Evolutionary conservation across 1,140 invertebrate genomes (phyloP).

Genomic region (Diorhabda elongata): DNA sequence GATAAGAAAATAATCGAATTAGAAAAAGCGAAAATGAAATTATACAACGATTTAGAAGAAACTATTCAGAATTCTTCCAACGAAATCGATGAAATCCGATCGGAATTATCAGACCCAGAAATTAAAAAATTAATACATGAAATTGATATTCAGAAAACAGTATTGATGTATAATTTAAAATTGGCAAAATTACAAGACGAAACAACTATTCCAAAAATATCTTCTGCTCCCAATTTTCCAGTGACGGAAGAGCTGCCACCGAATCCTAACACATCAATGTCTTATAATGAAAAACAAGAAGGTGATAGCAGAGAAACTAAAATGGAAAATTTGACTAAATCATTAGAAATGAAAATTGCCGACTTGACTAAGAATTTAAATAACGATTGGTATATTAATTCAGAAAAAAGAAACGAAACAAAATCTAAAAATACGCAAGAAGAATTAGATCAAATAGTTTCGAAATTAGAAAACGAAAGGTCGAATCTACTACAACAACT

Average conservation of each 20-base stretch:
- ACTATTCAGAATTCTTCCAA: slow-evolving; percentile 4
- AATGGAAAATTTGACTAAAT: no score
- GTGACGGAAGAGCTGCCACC: neutral
- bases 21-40: slow-evolving; percentile 7
- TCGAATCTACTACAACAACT: slow-evolving; percentile 3
- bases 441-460: slow-evolving; percentile 4
- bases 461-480: slow-evolving; percentile 11
- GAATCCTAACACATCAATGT: neutral
- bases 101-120: slow-evolving; percentile 7
- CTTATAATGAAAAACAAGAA: neutral
- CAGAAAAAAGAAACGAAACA: neutral
- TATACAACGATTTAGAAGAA: slow-evolving; percentile 14
- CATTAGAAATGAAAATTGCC: no score
- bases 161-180: slow-evolving; percentile 12
- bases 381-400: no score
- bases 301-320: no score
- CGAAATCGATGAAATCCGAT: slow-evolving; percentile 3
- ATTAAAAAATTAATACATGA: slow-evolving; percentile 13
- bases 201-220: neutral
- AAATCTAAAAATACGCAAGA: neutral
- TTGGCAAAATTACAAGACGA: slow-evolving; percentile 1
- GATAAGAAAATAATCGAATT: slow-evolving; percentile 6
- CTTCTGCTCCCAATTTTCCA: neutral
- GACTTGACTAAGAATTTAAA: no score
- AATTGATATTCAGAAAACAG: slow-evolving; percentile 14